Conservation (phyloP, 2,797 vertebrate genomes). For the Notamacropus eugenii region DNA sequence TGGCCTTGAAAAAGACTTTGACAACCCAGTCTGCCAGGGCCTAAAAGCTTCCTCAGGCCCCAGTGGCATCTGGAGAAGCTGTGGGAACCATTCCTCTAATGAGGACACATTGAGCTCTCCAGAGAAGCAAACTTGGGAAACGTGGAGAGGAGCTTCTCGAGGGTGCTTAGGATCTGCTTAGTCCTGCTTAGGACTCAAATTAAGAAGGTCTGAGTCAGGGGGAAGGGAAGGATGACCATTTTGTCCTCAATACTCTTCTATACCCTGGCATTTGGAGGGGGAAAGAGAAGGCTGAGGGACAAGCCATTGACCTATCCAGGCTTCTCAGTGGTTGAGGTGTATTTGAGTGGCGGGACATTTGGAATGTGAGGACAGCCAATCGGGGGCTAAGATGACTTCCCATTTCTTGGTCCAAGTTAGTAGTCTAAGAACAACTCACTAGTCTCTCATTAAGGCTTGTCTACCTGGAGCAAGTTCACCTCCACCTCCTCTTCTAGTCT, state of each 20-base stretch:
- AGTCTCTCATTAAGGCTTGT: neutral
- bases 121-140: neutral
- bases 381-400: neutral
- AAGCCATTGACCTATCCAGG: neutral
- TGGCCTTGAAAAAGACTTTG: neutral
- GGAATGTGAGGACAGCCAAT: neutral
- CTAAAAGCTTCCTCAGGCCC: neutral
- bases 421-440: neutral
- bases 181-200: neutral
- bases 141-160: neutral
- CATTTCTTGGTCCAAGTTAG: neutral
- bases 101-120: neutral
- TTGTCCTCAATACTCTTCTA: neutral
- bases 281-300: neutral
- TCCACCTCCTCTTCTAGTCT: neutral
- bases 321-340: neutral
- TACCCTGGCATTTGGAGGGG: neutral
- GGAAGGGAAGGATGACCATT: neutral
- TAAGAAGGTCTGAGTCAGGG: neutral
- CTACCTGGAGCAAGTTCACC: neutral
- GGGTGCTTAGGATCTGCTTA: neutral
- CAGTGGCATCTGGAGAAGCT: neutral
- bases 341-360: neutral
- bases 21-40: neutral
- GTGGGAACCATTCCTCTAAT: neutral